Evolutionary conservation across 2,888 invertebrate genomes (phyloP).

Genomic region (Athetis lepigone): DNA sequence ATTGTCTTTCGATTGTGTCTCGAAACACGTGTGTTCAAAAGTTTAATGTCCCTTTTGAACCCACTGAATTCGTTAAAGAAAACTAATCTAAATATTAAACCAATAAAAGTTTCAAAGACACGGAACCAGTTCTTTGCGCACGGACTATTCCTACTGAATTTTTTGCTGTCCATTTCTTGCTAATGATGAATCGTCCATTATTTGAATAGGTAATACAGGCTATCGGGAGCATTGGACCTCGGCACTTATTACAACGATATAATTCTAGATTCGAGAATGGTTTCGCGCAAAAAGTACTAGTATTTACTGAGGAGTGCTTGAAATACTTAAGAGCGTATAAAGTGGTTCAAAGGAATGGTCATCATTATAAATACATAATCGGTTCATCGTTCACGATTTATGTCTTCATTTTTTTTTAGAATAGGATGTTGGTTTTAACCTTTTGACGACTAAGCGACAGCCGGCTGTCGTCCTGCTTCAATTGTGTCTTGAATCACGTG

Average conservation of each 20-base stretch:
- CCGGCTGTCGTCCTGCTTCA: no score
- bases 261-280: slow-evolving; percentile 56
- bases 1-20: no score
- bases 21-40: not conserved
- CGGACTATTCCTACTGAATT: slow-evolving; percentile 53
- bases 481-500: no score
- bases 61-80: not conserved
- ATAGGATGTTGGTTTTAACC: no score
- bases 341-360: slow-evolving; percentile 43
- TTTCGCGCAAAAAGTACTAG: slow-evolving; percentile 53
- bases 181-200: slow-evolving; percentile 81
- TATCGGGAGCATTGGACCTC: slow-evolving; percentile 70
- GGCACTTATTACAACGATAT: slow-evolving; percentile 61
- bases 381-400: slow-evolving; percentile 20
- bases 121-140: slow-evolving; percentile 57
- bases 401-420: slow-evolving; percentile 36
- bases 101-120: slow-evolving; percentile 9
- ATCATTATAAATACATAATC: slow-evolving; percentile 27
- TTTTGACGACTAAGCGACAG: no score
- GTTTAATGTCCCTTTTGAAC: no score
- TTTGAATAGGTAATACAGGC: slow-evolving; percentile 71
- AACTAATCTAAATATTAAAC: not conserved
- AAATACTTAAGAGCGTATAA: slow-evolving; percentile 43
- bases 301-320: slow-evolving; percentile 53
- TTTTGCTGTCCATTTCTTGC: slow-evolving; percentile 81